Base-by-base conservation (phyloP, 2,888 invertebrate genomes). In the Sarcophaga carnaria region DNA sequence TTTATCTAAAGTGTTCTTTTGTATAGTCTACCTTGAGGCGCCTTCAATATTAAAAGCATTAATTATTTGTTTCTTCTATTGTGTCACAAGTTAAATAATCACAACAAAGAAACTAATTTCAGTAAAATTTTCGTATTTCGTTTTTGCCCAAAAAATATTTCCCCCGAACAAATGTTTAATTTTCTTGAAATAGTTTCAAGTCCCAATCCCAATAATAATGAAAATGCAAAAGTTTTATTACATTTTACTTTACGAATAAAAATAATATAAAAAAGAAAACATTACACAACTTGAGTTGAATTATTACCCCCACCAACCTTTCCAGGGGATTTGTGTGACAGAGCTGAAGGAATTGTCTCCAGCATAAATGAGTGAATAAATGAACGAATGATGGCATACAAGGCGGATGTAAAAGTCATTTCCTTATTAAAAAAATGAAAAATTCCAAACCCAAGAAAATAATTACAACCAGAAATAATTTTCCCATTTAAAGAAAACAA, bases 321-420 rank as follows among this genome's bases (percentile, higher is more conserved):
- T 37, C 37, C 37, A 8, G 37, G 37, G 54, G 12, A 54, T 54
- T 54, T 54, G 54, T 54, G 54, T 54, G 17, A 4, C 14, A 54
- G 12, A 17, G 54, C 69, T 49, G 20, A 69, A 67, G 27, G 60
- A 60, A 66, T 22, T 54, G 12, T 60, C 60, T 66, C 62, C 67
- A 47, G 37, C 8, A 2, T 11, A 54, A 14, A 20, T 37, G 5
- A 63, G 8, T 22, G 4, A 63, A 20, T 27, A 71, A 79, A 63
- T 27, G 45, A 27, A 75, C 10, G 20, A 67, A 85, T 64, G 64
- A 77, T n/a, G 83, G 77, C 83, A 83, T 37, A 10, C 37, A 10
- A 37, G 37, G 77, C 86, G 86, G 86, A 86, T 77, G 86, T 72
- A 77, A 86, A 86, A 86, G 82, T 83, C 76, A 83, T 86, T 86